Evolutionary conservation across 2,797 vertebrate species (phyloP).

Genomic region (Lemur catta): DNA sequence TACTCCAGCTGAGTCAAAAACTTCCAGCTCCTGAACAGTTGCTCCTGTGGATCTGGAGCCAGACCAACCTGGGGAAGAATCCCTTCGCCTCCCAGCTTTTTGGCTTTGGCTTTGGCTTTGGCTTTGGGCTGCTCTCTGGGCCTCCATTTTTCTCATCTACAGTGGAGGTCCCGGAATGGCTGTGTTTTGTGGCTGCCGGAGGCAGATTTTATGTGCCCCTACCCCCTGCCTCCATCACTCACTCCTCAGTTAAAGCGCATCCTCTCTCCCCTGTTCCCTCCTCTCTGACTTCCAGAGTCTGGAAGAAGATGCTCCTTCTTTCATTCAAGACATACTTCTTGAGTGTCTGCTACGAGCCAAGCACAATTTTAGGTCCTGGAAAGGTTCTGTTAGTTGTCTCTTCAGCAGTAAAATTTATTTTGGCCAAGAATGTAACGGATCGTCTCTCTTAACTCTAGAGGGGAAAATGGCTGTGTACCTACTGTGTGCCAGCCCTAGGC

Average conservation of each 20-base stretch:
- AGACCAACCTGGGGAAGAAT: neutral
- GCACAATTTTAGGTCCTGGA: neutral
- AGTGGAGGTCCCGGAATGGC: neutral
- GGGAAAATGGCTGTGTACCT: neutral
- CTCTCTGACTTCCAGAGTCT: neutral
- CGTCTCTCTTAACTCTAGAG: neutral
- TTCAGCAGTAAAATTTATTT: neutral
- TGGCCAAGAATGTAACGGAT: too few relatives aligned
- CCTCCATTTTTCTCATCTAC: neutral
- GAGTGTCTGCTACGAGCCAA: neutral
- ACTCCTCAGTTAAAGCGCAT: too few relatives aligned
- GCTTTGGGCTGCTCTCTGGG: neutral
- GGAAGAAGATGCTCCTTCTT: neutral
- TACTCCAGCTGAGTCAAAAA: neutral
- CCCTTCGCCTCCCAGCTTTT: fast-evolving
- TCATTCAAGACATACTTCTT: neutral
- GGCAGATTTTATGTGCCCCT: neutral
- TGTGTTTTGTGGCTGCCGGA: fast-evolving
- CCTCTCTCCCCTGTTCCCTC: neutral
- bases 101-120: neutral
- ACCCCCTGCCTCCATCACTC: too few relatives aligned
- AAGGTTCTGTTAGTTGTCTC: neutral
- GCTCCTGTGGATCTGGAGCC: too few relatives aligned
- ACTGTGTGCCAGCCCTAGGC: neutral
- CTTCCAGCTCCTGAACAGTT: neutral